Conservation (phyloP, 2,888 invertebrate genomes). For the Tenthredo distinguenda region DNA sequence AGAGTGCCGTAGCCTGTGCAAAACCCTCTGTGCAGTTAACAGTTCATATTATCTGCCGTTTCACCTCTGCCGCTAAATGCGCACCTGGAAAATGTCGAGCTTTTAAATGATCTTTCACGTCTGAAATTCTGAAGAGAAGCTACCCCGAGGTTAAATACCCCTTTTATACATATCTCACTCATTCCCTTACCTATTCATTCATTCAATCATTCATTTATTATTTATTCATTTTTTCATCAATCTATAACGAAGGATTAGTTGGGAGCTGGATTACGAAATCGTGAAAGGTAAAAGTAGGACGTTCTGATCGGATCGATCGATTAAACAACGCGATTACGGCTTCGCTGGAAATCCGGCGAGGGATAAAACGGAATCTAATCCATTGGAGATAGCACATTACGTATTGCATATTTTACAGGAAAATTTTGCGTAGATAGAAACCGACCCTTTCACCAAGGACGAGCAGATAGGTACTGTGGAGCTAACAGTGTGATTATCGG, state of each 20-base stretch:
- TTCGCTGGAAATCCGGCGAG: background rate
- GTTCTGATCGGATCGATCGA: background rate
- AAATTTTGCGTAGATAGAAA: background rate
- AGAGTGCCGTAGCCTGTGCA: slow-evolving; percentile 13
- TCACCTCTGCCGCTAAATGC: slow-evolving; percentile 4
- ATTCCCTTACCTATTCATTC: background rate
- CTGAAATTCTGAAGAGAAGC: background rate
- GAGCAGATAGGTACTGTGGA: background rate
- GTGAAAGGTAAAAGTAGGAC: background rate
- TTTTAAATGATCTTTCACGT: slow-evolving; percentile 20
- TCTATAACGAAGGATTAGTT: background rate
- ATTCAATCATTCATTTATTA: background rate
- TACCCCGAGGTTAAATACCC: background rate
- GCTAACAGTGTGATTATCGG: background rate
- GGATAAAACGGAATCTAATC: slow-evolving; percentile 9
- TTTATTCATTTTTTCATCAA: background rate
- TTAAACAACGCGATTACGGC: background rate
- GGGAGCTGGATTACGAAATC: background rate
- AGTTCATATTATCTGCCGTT: slow-evolving; percentile 38
- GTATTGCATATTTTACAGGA: background rate
- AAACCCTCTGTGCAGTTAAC: slow-evolving; percentile 24
- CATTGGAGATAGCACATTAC: background rate
- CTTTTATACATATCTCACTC: background rate
- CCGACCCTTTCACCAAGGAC: background rate
- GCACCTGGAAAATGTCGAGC: background rate